Base-by-base conservation (phyloP, 64 coral and sea anemone species). In the Orbicella faveolata region DNA sequence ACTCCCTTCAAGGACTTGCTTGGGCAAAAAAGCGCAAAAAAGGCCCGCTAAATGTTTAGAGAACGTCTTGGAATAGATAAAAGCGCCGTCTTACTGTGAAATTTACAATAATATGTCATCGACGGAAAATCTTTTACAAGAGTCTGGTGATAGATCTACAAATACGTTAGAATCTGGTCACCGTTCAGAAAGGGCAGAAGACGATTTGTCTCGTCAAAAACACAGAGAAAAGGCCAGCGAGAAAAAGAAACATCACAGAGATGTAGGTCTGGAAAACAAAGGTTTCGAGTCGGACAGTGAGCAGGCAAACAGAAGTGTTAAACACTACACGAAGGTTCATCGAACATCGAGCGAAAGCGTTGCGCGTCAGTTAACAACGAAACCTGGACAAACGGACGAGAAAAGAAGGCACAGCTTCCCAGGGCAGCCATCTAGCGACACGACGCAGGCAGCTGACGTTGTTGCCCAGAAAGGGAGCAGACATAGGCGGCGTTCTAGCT, bases 211-310 rank as follows among this genome's bases (percentile, higher is more conserved):
- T 4, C 52, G 3, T n/a, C 52, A 0, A 41, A 34, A 51, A 78
- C 75, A 78, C 9, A 78, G 57, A 59, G 23, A 79, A 61, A 55
- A 59, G 21, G n/a, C n/a, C 52, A 16, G 11, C 51, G 61, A 79
- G 77, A 79, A 79, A 79, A 79, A 79, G 52, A 57, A 79, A 30
- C 51, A 9, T 72, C 39, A 72, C 3, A 68, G 8, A 85, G 37
- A 52, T 72, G 2, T 52, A 52, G 82, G 82, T 18, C 52, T 73
- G 21, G 82, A 85, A 85, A 85, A 85, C 64, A 26, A 85, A 85
- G 82, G 82, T 13, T 85, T 68, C 11, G 82, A 85, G 19, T 33
- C 36, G 23, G 82, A 85, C 39, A 52, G 6, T n/a, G 82, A 85
- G 20, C 36, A 72, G 16, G 21, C 35, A 52, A 26, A 70, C 23